Conservation (phyloP, 2,888 invertebrate genomes). For the Anaspis maculata region DNA sequence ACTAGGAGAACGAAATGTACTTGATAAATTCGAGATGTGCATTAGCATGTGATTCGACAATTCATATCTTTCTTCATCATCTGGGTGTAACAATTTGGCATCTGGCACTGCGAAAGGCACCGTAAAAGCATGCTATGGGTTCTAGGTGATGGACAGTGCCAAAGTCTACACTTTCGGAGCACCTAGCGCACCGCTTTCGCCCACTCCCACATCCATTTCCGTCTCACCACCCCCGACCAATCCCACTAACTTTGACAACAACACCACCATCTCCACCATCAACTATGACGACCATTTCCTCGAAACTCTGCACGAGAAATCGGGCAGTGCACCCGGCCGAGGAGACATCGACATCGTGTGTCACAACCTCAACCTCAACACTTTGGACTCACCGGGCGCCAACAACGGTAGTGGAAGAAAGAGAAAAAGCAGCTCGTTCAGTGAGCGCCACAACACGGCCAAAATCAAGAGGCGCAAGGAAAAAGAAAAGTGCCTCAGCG, state of each 20-base stretch:
- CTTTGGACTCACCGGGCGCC: conserved; percentile 10
- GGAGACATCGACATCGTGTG: too few relatives aligned
- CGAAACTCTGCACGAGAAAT: conserved; percentile 33
- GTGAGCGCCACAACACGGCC: conserved; percentile 22
- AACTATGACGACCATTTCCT: conserved; percentile 13
- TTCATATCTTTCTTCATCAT: too few relatives aligned
- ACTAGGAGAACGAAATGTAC: too few relatives aligned
- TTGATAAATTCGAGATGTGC: too few relatives aligned
- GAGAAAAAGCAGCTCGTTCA: conserved; percentile 23
- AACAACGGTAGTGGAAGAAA: conserved; percentile 21
- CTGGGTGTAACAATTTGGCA: too few relatives aligned
- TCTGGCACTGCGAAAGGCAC: too few relatives aligned
- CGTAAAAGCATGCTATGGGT: too few relatives aligned
- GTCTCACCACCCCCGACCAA: conserved; percentile 43
- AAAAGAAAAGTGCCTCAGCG: conserved; percentile 32
- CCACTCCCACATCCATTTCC: conserved; percentile 8
- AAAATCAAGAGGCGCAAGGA: conserved; percentile 30
- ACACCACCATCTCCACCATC: too few relatives aligned
- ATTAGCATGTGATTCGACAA: too few relatives aligned
- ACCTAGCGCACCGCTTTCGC: conserved; percentile 50
- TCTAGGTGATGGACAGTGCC: conserved; percentile 63
- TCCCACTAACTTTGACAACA: conserved; percentile 9
- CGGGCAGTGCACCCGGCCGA: too few relatives aligned
- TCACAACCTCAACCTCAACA: too few relatives aligned
- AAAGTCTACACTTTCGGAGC: conserved; percentile 59